A percentile compares a stretch with the other conserved stretches of the same genome.
phyloP scores from a whole-genome alignment of 2,888 invertebrate species.

The Cotesia congregata region DNA sequence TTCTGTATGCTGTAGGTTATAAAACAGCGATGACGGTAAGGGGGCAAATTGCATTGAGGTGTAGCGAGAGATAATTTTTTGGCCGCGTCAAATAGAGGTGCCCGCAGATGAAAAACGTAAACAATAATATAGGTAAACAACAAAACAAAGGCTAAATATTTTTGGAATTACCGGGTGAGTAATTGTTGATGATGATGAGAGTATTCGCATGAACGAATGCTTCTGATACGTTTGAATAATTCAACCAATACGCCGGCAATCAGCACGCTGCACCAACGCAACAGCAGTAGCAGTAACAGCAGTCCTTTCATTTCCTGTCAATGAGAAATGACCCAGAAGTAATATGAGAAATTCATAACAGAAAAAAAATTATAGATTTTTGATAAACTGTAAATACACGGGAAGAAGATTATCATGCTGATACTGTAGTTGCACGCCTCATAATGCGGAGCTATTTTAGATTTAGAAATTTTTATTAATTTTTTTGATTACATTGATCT shows the following conservation, averaged over 20 bases:
- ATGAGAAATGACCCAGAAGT: slow-evolving; percentile 23
- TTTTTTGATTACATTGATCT: too few relatives aligned
- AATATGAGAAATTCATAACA: not conserved
- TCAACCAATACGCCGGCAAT: slow-evolving; percentile 24
- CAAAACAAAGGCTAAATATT: slow-evolving; percentile 10
- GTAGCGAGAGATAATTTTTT: slow-evolving; percentile 44
- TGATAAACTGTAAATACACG: too few relatives aligned
- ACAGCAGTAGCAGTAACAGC: not conserved
- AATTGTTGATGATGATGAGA: slow-evolving; percentile 29
- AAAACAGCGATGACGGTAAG: slow-evolving; percentile 30
- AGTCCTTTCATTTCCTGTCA: slow-evolving; percentile 13
- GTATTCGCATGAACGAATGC: slow-evolving; percentile 19
- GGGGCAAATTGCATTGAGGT: slow-evolving; percentile 42
- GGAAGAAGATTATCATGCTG: too few relatives aligned
- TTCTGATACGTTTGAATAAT: slow-evolving; percentile 37
- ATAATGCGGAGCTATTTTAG: too few relatives aligned
- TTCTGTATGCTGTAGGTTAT: slow-evolving; percentile 9
- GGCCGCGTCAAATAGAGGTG: slow-evolving; percentile 32
- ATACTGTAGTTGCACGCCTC: too few relatives aligned
- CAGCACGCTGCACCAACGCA: slow-evolving; percentile 10
- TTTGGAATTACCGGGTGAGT: slow-evolving; percentile 22
- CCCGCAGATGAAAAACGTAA: slow-evolving; percentile 41
- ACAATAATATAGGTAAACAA: slow-evolving; percentile 20
- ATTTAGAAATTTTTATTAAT: too few relatives aligned
- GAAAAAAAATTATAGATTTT: too few relatives aligned